Base-by-base conservation (phyloP, 1,140 invertebrate species). In the Solen grandis region DNA sequence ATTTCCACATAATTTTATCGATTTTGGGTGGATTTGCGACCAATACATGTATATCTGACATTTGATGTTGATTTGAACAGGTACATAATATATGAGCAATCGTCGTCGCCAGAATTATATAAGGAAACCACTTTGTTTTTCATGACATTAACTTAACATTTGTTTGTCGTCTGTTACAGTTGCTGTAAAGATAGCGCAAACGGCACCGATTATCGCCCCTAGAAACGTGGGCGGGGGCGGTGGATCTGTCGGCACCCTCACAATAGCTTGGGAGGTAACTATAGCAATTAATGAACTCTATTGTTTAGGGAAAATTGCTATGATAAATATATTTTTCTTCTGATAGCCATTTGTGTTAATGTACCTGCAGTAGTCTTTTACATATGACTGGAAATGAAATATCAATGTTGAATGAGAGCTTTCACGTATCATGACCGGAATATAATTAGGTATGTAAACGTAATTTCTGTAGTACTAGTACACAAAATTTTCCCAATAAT, bases 211-310 rank as follows among this genome's bases (percentile, higher is more conserved):
- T 19, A 31, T 38, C 5, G 68, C 82, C 16, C 86, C 86, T 0
- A 81, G 57, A 29, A 84, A 84, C 38, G 70, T 88, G 25, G 57
- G 75, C 35, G 87, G 87, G 36, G 87, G 85, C 13, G 86, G 85
- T 16, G 87, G 87, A 0, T 84, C 74, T 52, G 87, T 87, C 38
- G 87, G 87, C 33, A 79, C 81, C 5, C 76, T 88, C 2, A 72
- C 68, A 14, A 79, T 88, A 55, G 65, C 36, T 0, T 88, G 87
- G 87, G 80, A 85, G 31, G 87, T 88, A 87, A 84, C 83, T 82
- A 57, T 54, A 0, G n/a, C n/a, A n/a, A n/a, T n/a, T n/a, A n/a
- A n/a, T n/a, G n/a, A 5, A 22, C 2, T 22, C 52, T 25, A 54
- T 54, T 2, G 1, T 22, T 54, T 54, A 8, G 52, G 2, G 1